Percentiles rank a stretch among this genome's conserved stretches.
Evolutionary conservation across 2,888 invertebrate species (phyloP).

Genomic region (Leptinotarsa tumamoca): DNA sequence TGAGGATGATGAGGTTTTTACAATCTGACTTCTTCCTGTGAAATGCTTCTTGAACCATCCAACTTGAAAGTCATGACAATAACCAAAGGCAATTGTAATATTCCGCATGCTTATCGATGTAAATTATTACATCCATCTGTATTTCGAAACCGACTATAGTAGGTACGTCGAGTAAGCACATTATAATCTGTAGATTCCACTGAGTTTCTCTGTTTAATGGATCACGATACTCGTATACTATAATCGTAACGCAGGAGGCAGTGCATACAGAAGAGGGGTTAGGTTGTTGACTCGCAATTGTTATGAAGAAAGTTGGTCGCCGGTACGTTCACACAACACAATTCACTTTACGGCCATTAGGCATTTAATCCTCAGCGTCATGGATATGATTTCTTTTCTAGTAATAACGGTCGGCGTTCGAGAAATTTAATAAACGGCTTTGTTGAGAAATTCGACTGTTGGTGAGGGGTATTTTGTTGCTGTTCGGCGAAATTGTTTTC

Average conservation of each 20-base stretch:
- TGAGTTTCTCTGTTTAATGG: conserved; percentile 11
- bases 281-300: conserved; percentile 39
- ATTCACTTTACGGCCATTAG: not conserved
- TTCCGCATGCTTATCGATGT: not conserved
- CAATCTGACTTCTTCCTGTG: not conserved
- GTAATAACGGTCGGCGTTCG: not conserved
- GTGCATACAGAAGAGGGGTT: conserved; percentile 27
- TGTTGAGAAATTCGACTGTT: not conserved
- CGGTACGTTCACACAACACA: conserved; percentile 4
- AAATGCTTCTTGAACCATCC: not conserved
- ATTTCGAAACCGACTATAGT: not conserved
- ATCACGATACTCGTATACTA: not conserved
- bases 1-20: too few species aligned
- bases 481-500: not conserved
- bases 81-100: not conserved
- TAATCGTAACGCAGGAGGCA: conserved; percentile 13
- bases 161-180: not conserved
- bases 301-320: conserved; percentile 39
- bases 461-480: not conserved
- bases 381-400: conserved; percentile 14
- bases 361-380: conserved; percentile 1
- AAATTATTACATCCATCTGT: not conserved
- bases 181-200: not conserved
- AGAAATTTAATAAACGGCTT: not conserved
- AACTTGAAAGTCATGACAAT: not conserved